Conservation (phyloP, 2,113 vertebrate genomes). For the Sander lucioperca region DNA sequence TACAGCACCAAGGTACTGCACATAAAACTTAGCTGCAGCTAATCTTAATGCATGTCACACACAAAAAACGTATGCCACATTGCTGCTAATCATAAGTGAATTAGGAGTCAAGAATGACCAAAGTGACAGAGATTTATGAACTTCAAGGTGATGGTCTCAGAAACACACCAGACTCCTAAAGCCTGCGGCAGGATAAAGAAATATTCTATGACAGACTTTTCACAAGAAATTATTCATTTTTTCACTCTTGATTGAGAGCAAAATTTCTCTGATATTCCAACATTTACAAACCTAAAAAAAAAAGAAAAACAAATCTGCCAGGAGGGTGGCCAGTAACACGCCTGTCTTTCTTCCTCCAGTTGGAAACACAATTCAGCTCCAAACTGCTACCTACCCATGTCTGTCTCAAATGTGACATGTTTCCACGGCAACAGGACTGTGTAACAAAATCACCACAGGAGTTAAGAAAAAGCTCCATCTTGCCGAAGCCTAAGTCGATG, state of each 20-base stretch:
- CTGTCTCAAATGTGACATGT: constrained; percentile 74
- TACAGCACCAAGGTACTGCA: not conserved
- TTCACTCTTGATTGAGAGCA: constrained; percentile 23
- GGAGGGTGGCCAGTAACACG: not conserved
- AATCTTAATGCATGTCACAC: not conserved
- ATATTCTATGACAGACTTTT: constrained; percentile 1
- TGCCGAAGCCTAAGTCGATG: constrained; percentile 32
- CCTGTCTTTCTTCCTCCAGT: constrained; percentile 38
- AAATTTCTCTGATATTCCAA: constrained; percentile 29
- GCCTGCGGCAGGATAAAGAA: constrained; percentile 23
- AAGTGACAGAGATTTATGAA: constrained; percentile 49
- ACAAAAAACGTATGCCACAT: not conserved
- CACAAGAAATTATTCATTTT: constrained; percentile 18
- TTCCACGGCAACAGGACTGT: constrained; percentile 72
- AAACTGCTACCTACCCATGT: constrained; percentile 64
- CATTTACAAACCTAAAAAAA: not conserved
- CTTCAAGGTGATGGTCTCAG: constrained; percentile 7
- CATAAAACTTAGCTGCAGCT: not conserved
- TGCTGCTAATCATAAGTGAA: constrained; percentile 33
- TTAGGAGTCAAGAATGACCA: constrained; percentile 29
- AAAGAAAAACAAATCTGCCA: not conserved
- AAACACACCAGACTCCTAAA: constrained; percentile 21
- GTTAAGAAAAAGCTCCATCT: constrained; percentile 54
- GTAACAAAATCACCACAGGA: constrained; percentile 73
- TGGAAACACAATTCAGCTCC: constrained; percentile 44